Conservation (phyloP, 2,113 vertebrate genomes). For the Bufo bufo region DNA sequence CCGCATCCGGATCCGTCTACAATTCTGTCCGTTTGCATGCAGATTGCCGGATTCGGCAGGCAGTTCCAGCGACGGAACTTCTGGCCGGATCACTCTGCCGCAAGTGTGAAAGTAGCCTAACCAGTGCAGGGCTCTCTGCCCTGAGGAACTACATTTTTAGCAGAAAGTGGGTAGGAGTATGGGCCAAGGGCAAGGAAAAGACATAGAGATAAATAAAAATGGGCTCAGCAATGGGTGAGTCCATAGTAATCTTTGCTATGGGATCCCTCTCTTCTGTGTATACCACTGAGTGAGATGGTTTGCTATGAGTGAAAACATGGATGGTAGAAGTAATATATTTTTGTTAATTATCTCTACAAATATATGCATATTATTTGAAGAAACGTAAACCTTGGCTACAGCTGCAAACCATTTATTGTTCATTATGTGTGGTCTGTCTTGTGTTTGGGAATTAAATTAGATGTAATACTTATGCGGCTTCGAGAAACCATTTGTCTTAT, state of each 20-base stretch:
- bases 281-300: not conserved
- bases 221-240: no score
- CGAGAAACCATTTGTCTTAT: not conserved
- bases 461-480: not conserved
- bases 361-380: not conserved
- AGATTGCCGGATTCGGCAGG: no score
- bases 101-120: no score
- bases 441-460: constrained; percentile 8
- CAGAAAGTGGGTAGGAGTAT: no score
- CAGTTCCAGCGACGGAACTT: no score
- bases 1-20: no score
- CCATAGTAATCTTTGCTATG: not conserved
- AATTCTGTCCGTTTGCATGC: no score
- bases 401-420: not conserved
- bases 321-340: not conserved
- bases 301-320: constrained; percentile 13
- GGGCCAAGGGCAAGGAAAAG: no score
- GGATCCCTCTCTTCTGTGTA: not conserved
- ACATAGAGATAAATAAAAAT: no score
- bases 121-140: no score
- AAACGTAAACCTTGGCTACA: not conserved
- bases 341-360: not conserved
- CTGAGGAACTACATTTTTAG: no score
- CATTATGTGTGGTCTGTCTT: constrained; percentile 20
- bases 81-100: no score